Evolutionary conservation across 2,113 vertebrate genomes (phyloP), one percentile per base, ranked within the genome.

Genomic region (Dipodomys merriami): DNA sequence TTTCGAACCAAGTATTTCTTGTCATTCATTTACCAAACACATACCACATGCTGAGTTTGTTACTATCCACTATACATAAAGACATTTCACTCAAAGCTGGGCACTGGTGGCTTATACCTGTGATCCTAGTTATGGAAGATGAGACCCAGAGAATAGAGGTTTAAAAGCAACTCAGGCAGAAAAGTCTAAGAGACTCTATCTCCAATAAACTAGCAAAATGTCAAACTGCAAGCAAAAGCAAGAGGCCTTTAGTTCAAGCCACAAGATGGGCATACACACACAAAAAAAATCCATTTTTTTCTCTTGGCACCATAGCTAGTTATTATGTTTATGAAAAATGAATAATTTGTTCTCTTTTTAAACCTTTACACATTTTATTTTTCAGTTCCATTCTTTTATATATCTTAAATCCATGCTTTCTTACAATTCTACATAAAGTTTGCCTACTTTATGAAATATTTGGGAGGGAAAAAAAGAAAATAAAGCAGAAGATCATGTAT

Each of bases 371-470:
- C 53, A 57, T 57, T 57, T 57, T 57, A 18, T 57, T 16, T 57
- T 57, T 57, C 53, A 57, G 15, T 57, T 57, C 53, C 15, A 57
- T 57, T 57, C 53, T 57, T 57, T 57, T 57, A 13, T 57, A 57
- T 16, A 22, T 49, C 83, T 68, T 30, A 92, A 84, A 27, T 39
- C 1, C 20, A 46, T 44, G 4, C 6, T 49, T 10, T 71, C 53
- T 82, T 83, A 29, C 53, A 77, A 12, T 81, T 76, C 88, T 62
- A 6, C 46, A 19, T 60, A 94, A 83, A 81, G 64, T 8, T 71
- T 83, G 3, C 19, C 60, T 80, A 49, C 25, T 64, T 77, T 64
- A 80, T 88, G 62, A 82, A 87, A 90, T 6, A 68, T 77, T 95
- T 94, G 74, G 30, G 30, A 20, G 67, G 82, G 80, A 76, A n/a